Percentiles rank a stretch among this genome's conserved stretches.
Evolutionary conservation across 2,113 vertebrate species (phyloP).

Genomic region (Panurus biarmicus): DNA sequence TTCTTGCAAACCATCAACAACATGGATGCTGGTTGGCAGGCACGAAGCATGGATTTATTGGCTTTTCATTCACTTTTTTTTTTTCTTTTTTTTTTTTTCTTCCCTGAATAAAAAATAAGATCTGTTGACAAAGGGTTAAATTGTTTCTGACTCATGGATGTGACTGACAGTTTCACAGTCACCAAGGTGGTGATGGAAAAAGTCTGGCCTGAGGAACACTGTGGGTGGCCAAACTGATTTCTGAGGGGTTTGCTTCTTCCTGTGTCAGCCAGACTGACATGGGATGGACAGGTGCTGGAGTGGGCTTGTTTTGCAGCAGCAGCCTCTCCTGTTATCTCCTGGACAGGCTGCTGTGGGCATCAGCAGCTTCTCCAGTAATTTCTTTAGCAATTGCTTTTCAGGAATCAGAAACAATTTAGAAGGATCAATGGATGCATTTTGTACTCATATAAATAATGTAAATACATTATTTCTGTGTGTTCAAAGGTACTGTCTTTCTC

Average conservation of each 20-base stretch:
- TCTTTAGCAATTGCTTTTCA: not conserved
- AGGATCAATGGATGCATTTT: not conserved
- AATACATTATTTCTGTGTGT: accelerated
- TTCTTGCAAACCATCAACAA: not conserved
- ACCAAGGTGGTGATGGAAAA: not conserved
- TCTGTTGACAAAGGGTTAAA: not conserved
- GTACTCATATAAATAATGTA: not conserved
- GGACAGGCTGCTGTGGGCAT: not conserved
- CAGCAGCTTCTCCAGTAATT: not conserved
- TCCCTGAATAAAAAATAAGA: not conserved
- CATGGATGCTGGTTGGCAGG: not conserved
- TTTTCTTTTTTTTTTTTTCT: too few relatives aligned
- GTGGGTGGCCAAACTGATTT: not conserved
- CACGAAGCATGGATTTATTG: not conserved
- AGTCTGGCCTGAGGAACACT: not conserved
- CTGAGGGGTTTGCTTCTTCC: not conserved
- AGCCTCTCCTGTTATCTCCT: not conserved
- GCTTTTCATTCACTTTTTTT: not conserved
- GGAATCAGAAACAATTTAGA: not conserved
- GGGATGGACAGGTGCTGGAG: not conserved
- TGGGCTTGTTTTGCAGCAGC: not conserved
- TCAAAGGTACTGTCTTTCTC: not conserved
- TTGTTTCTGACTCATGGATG: not conserved
- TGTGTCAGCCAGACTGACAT: not conserved
- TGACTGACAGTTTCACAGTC: not conserved